Conservation (phyloP, 2,113 vertebrate species). For the Paramormyrops kingsleyae region DNA sequence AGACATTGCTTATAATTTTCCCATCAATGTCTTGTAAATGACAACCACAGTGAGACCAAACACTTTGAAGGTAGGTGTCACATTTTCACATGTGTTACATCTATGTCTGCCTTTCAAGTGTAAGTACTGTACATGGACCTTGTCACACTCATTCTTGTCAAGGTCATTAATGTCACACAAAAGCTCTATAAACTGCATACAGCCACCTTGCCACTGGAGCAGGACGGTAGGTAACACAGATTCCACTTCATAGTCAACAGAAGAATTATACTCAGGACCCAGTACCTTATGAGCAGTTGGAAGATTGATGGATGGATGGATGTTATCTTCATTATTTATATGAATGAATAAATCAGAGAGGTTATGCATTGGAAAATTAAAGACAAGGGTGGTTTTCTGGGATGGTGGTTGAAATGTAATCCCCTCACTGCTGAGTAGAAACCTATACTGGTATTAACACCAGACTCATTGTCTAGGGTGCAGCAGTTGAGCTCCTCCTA, state of each 20-base stretch:
- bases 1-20: neutral
- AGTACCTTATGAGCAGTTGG: neutral
- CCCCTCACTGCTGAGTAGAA: neutral
- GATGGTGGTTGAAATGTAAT: neutral
- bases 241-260: neutral
- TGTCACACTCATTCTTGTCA: neutral
- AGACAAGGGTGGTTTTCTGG: neutral
- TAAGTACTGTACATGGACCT: neutral
- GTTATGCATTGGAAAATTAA: neutral
- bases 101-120: neutral
- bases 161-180: neutral
- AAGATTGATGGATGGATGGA: neutral
- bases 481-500: too few relatives aligned
- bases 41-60: neutral
- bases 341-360: neutral
- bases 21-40: neutral
- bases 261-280: neutral
- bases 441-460: neutral
- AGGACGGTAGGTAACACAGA: neutral
- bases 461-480: neutral
- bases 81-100: neutral
- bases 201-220: neutral
- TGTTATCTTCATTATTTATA: neutral
- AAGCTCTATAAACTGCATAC: neutral
- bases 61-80: neutral